phyloP scores from a whole-genome alignment of 2,888 invertebrate genomes.

The Pachymerium ferrugineum region DNA sequence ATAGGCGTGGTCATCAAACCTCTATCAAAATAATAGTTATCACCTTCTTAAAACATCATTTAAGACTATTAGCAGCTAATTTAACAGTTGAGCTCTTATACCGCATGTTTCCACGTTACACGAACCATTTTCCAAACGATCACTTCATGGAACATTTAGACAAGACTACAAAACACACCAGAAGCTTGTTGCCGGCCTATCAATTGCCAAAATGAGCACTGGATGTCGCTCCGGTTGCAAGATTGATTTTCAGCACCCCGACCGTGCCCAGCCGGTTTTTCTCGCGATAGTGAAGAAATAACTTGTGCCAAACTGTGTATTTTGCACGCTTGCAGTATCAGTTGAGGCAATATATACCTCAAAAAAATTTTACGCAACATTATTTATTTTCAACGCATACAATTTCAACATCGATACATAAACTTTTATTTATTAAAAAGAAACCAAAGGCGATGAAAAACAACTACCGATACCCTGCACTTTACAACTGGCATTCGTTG shows the following conservation, averaged over 20 bases:
- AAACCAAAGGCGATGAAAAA: no score
- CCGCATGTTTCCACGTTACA: not conserved
- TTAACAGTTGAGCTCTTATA: no score
- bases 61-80: no score
- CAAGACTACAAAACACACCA: not conserved
- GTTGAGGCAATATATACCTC: not conserved
- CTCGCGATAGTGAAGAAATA: not conserved
- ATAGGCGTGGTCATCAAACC: no score
- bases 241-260: not conserved
- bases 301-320: not conserved
- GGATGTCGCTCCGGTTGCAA: not conserved
- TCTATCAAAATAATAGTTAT: no score
- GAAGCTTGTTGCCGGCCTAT: not conserved
- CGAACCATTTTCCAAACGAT: constrained; percentile 1
- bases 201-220: constrained; percentile 22
- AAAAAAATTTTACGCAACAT: not conserved
- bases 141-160: not conserved
- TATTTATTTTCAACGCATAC: not conserved
- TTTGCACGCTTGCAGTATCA: not conserved
- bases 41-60: no score
- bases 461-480: no score
- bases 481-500: no score
- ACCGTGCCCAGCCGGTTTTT: not conserved
- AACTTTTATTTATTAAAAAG: no score
- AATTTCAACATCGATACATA: no score